Evolutionary conservation across 1,140 invertebrate genomes (phyloP), one percentile per base, ranked within the genome.

Genomic region (Orchestia grillus): DNA sequence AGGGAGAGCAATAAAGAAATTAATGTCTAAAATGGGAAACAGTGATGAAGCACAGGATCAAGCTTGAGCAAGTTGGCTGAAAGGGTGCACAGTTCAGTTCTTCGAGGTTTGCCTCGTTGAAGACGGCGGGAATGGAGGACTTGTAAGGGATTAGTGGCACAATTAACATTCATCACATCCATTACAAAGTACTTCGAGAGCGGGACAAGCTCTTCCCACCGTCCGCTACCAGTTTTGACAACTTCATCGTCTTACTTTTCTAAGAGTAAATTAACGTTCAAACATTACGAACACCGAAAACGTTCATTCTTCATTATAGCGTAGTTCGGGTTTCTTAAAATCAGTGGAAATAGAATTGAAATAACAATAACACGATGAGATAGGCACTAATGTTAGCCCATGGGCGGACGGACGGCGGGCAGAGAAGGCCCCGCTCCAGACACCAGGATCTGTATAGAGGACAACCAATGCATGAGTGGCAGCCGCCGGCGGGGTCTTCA

Each of bases 401-500:
- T 6, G 19, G 6, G 19, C 19, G 47, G 19, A 19, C 88, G 88
- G 41, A 44, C 88, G n/a, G 88, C n/a, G 41, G 43, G 36, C 41
- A 90, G n/a, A 23, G 41, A 87, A n/a, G 96, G 77, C 8, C 44
- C 90, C 92, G 45, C 87, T 41, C 43, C 88, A 95, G 42, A 87
- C 90, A 94, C 62, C 42, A 77, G 87, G 95, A 44, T 77, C 87
- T 47, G 44, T n/a, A 44, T 43, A 95, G 77, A 95, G 77, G 92
- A 57, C 42, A 95, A 95, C 87, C 44, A 88, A 87, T 45, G 87
- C 95, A 87, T 40, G 90, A 95, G 95, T 36, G 45, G 77, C 45
- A 87, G 62, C 47, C 62, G 57, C 88, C 44, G 88, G 19, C 44
- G 92, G 44, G 92, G 44, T 94, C 92, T 45, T 96, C 96, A 96